Evolutionary conservation across 2,888 invertebrate species (phyloP), one percentile per base, ranked within the genome.

Genomic region (Tetragonula carbonaria): DNA sequence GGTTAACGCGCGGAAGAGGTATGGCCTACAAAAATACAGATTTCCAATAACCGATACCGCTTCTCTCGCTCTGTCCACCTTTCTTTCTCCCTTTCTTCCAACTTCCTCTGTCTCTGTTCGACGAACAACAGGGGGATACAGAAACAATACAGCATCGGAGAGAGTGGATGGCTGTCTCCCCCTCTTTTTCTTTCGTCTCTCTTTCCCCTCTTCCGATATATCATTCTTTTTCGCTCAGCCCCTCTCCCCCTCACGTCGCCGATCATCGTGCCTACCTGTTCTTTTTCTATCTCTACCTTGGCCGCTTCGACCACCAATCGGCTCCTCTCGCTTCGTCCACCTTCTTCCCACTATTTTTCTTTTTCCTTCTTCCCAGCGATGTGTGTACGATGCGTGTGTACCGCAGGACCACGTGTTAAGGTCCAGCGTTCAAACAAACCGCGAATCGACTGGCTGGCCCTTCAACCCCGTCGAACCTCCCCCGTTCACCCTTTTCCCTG

Each of bases 1-100:
- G 87, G 79, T 86, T 87, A 85, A 86, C 86, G 78, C 79, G 79
- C 65, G 83, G 82, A 84, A 85, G 88, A 88, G 89, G 88, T 90
- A 91, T 93, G 93, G 91, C 93, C 93, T 93, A 93, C 90, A 94
- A 94, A 94, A 93, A 93, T 93, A 93, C 91, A 93, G 93, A 93
- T 94, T 93, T 93, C 93, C 94, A 93, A 94, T 94, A 94, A 93
- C 93, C 94, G 93, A 93, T 94, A 93, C 89, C 87, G 45, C 89
- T 74, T 74, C 79, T 65, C 80, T 68, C 80, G 63, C 78, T 57
- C 50, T 55, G 59, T 23, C 66, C 38, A 38, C 53, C 66, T 53
- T 72, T 59, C 65, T 45, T 73, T 75, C 63, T 59, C 55, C 53
- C 50, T 68, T 33, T 78, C 79, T 76, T 79, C 16, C 51, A 11